A percentile compares a stretch with the other conserved stretches of the same genome.
Evolutionary conservation across 2,888 invertebrate species (phyloP).

Genomic region (Pantelozetes paolii): DNA sequence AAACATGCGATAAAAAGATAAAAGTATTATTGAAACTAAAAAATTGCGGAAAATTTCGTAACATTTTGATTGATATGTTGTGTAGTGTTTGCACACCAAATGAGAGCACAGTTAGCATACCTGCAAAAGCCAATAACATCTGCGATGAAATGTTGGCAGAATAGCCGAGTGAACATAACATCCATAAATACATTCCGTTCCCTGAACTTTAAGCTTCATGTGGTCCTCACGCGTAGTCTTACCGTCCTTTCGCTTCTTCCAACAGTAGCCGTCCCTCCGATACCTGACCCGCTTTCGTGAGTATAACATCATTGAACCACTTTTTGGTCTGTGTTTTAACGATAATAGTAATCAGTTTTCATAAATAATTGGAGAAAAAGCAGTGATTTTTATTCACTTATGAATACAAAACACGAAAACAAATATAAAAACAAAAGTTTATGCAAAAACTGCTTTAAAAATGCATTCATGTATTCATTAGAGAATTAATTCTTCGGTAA

Average conservation of each 20-base stretch:
- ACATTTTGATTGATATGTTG: no score
- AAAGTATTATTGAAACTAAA: no score
- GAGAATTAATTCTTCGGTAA: not conserved
- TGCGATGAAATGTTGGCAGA: constrained; percentile 93
- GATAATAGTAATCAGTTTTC: constrained; percentile 49
- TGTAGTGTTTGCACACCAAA: not conserved
- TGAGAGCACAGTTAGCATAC: constrained; percentile 57
- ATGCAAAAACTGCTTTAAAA: no score
- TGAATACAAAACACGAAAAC: not conserved
- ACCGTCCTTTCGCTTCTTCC: constrained; percentile 97
- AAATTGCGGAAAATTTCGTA: no score
- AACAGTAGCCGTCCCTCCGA: constrained; percentile 93
- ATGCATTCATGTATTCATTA: no score
- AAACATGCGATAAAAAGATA: no score
- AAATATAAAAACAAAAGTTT: no score
- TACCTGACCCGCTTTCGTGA: constrained; percentile 92
- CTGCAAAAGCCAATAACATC: constrained; percentile 96
- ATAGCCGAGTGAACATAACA: constrained; percentile 99
- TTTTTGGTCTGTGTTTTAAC: constrained; percentile 71
- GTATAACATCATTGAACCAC: constrained; percentile 93
- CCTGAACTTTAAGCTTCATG: constrained; percentile 98
- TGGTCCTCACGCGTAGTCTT: constrained; percentile 98
- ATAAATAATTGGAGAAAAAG: no score
- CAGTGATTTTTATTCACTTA: not conserved
- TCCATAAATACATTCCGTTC: constrained; percentile 95